These are phyloP conservation scores for Forbesichthys papilliferus DNA, from an alignment of 2,113 vertebrate species.

Conservation along the genomic window DNA sequence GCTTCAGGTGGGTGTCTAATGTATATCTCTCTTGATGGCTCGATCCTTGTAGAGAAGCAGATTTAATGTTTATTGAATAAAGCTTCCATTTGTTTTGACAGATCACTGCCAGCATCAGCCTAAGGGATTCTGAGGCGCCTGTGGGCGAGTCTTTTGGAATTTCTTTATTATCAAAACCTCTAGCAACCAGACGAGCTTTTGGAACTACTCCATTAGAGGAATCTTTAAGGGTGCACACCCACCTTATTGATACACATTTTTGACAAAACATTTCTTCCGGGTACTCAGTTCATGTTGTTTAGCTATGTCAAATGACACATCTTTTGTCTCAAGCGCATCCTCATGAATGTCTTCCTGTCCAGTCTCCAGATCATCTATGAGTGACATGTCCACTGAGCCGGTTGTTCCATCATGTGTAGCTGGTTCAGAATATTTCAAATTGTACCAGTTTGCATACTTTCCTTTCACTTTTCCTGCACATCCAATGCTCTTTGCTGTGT, in stretches of 20 bases:
- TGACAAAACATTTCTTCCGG: conserved; percentile 28
- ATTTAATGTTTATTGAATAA: conserved; percentile 40
- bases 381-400: too few relatives aligned
- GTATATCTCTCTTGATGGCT: conserved; percentile 20
- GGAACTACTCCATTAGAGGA: neutral
- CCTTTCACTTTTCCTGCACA: too few relatives aligned
- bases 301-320: conserved; percentile 13
- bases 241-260: conserved; percentile 15
- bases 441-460: too few relatives aligned
- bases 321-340: conserved; percentile 5
- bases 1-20: conserved; percentile 25
- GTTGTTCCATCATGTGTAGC: too few relatives aligned
- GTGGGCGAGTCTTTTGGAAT: conserved; percentile 28
- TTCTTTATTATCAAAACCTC: conserved; percentile 11
- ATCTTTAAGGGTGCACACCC: conserved; percentile 15
- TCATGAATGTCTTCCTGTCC: neutral
- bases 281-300: conserved; percentile 15
- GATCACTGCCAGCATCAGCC: conserved; percentile 16
- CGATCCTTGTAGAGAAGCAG: conserved; percentile 35
- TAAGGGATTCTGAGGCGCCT: conserved; percentile 29
- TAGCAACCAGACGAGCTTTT: conserved; percentile 13
- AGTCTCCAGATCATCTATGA: neutral
- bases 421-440: too few relatives aligned
- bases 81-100: conserved; percentile 37
- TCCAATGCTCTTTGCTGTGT: too few relatives aligned